phyloP scores from a whole-genome alignment of 2,113 vertebrate genomes.

The Tragelaphus strepsiceros region DNA sequence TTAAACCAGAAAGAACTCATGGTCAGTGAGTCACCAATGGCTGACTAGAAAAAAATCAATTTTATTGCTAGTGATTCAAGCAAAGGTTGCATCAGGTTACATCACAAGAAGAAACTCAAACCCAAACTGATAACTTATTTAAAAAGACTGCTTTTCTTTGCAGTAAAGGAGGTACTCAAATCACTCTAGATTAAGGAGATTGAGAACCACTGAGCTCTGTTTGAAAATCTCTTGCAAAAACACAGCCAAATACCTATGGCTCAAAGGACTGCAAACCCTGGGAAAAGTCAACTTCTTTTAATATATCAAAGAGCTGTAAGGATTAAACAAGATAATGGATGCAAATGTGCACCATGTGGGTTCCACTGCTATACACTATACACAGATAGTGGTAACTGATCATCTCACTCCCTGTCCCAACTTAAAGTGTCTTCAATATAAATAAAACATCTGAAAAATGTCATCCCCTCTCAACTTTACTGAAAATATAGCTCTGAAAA shows the following conservation, averaged over 20 bases:
- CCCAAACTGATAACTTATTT: not conserved
- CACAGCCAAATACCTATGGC: not conserved
- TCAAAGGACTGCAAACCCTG: not conserved
- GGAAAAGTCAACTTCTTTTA: not conserved
- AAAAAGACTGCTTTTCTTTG: constrained; percentile 35
- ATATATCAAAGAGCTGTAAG: not conserved
- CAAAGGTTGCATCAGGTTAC: constrained; percentile 24
- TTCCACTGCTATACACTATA: not conserved
- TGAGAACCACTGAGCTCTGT: not conserved
- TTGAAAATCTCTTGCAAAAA: constrained; percentile 16
- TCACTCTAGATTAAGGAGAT: constrained; percentile 21
- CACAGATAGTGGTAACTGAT: not conserved
- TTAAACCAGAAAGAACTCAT: not conserved
- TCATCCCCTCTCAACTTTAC: not conserved
- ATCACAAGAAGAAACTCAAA: constrained; percentile 53
- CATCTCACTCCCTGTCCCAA: not conserved
- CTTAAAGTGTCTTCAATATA: not conserved
- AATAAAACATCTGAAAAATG: not conserved
- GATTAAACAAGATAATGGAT: not conserved
- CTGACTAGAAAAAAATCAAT: not conserved
- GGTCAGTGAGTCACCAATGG: constrained; percentile 36
- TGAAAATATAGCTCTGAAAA: constrained; percentile 23
- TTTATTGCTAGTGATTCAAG: constrained; percentile 2
- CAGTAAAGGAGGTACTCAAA: not conserved
- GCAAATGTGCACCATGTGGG: not conserved